Evolutionary conservation across 2,113 vertebrate genomes (phyloP), one percentile per base, ranked within the genome.

Genomic region (Neogale vison): DNA sequence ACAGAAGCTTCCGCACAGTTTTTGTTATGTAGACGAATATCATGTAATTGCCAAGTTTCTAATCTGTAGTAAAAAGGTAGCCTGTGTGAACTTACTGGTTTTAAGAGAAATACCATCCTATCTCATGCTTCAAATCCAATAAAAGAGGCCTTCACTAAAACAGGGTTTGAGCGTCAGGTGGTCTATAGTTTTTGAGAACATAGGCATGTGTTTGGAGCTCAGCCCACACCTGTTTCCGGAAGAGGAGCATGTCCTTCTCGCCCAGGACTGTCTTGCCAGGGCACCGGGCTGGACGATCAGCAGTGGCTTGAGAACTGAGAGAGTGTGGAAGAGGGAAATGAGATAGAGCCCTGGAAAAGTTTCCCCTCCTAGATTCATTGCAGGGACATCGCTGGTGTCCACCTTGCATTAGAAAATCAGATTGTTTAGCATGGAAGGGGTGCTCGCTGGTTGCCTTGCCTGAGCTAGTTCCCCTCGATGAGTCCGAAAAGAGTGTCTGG

Each of bases 51-150:
- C 36, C 71, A 63, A 1, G 13, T 80, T 59, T 82, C 65, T 89
- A 24, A 90, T 39, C 67, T 80, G 29, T 36, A 95, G 23, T 79
- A 52, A 85, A 95, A 90, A 45, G 36, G 23, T 65, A 76, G 74
- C 21, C 81, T 71, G 18, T 85, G 42, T 3, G 86, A 74, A 87
- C 12, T 13, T 59, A 65, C 4, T 86, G 52, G 85, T 84, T 94
- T 96, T 88, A 89, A 87, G 50, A 93, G 72, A 52, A 81, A 95
- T 10, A 65, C 55, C 12, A 12, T 87, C 34, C 3, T 31, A 29
- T 55, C 14, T 69, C 81, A 96, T 31, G 8, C 63, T 88, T 71
- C 23, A 80, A 57, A 77, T 31, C 20, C 91, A 57, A 29, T 17
- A 36, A 65, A 84, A 95, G 39, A 90, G n/a, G 24, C 10, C 57